Evolutionary conservation across 2,888 invertebrate genomes (phyloP).

Genomic region (Slavum lentiscoides): DNA sequence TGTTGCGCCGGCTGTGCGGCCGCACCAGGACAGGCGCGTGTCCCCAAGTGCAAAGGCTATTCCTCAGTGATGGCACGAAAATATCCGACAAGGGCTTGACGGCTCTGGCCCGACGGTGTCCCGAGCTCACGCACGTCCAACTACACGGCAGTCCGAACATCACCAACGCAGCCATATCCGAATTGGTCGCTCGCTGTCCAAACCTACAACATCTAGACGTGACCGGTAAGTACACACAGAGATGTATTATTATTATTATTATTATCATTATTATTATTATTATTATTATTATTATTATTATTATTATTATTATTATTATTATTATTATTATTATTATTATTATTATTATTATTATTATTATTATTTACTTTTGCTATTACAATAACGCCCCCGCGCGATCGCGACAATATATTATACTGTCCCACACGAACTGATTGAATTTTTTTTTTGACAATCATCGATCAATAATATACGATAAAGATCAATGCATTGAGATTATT

Average conservation of each 20-base stretch:
- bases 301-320: too few relatives aligned
- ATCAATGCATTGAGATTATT: not conserved
- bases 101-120: constrained; percentile 76
- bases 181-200: constrained; percentile 76
- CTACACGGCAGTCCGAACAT: constrained; percentile 75
- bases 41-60: constrained; percentile 69
- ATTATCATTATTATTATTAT: too few relatives aligned
- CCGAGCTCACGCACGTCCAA: constrained; percentile 79
- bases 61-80: constrained; percentile 70
- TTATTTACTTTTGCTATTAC: not conserved
- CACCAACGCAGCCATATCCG: constrained; percentile 76
- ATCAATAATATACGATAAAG: constrained; percentile 1
- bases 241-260: constrained; percentile 54
- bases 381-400: too few relatives aligned
- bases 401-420: too few relatives aligned
- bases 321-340: too few relatives aligned
- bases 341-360: constrained; percentile 5
- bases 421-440: not conserved
- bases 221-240: constrained; percentile 66
- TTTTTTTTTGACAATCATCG: not conserved
- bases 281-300: too few relatives aligned
- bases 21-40: constrained; percentile 71
- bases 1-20: constrained; percentile 69
- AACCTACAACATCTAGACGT: constrained; percentile 84
- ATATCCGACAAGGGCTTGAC: constrained; percentile 79